A percentile compares a stretch with the other conserved stretches of the same genome.
phyloP scores from a whole-genome alignment of 2,113 vertebrate genomes.

The Dicrurus megarhynchus region DNA sequence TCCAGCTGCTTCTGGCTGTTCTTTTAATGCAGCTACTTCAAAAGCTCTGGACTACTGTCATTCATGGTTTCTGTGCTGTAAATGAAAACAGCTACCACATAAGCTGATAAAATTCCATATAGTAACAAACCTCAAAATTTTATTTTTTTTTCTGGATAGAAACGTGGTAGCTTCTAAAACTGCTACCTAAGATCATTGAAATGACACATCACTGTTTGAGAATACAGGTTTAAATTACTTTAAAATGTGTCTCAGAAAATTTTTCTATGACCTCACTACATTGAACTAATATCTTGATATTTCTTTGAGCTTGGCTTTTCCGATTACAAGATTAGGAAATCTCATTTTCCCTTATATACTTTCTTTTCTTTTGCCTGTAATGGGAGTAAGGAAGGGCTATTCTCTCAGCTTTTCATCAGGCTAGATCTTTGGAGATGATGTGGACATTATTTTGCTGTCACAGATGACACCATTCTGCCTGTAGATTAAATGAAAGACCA shows the following conservation, averaged over 20 bases:
- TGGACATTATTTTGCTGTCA: neutral
- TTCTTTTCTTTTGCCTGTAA: neutral
- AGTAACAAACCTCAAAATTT: neutral
- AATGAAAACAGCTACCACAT: neutral
- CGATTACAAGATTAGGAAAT: neutral
- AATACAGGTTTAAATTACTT: neutral
- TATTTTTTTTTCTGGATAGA: neutral
- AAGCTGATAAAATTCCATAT: neutral
- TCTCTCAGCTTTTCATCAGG: neutral
- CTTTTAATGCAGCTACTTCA: neutral
- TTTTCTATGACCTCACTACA: neutral
- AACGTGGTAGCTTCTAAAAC: neutral
- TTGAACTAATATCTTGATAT: neutral
- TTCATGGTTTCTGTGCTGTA: neutral
- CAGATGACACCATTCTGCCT: neutral
- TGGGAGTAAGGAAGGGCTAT: neutral
- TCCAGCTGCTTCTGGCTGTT: neutral
- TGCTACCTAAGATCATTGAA: neutral
- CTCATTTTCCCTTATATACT: neutral
- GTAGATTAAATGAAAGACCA: neutral
- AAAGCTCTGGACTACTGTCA: neutral
- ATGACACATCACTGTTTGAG: neutral
- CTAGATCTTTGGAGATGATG: neutral
- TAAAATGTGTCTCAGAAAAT: fast-evolving
- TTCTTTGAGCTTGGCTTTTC: neutral